Conservation (phyloP, 2,888 invertebrate genomes). For the Drosophila borealis region DNA sequence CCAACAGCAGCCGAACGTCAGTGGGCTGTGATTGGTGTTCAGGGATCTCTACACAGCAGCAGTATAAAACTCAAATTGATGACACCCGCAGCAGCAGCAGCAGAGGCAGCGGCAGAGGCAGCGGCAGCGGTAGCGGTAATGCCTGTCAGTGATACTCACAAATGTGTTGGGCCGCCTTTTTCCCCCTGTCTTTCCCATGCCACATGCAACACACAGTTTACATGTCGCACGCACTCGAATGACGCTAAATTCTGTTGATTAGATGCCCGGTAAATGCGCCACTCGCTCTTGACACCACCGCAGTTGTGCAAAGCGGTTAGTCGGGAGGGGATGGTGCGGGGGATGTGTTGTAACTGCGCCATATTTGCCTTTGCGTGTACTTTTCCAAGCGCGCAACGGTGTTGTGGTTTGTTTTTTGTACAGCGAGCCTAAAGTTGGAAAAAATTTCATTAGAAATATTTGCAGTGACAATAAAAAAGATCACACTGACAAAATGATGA, state of each 20-base stretch:
- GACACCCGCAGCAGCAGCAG: constrained; percentile 65
- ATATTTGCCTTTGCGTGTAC: constrained; percentile 34
- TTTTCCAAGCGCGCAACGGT: constrained; percentile 20
- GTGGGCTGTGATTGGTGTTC: background rate
- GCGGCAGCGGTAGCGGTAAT: constrained; percentile 10
- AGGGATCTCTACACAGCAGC: constrained; percentile 3
- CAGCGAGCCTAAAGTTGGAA: background rate
- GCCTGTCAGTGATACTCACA: constrained; percentile 73
- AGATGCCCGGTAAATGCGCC: constrained; percentile 64
- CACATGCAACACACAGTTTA: constrained; percentile 20
- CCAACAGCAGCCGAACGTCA: constrained; percentile 36
- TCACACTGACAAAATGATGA: too few species aligned
- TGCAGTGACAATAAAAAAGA: too few species aligned
- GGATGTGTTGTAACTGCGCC: constrained; percentile 5
- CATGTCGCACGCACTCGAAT: constrained; percentile 70
- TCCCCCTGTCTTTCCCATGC: background rate
- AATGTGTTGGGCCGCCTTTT: constrained; percentile 34
- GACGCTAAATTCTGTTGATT: constrained; percentile 79
- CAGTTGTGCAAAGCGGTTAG: background rate
- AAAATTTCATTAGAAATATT: constrained; percentile 11
- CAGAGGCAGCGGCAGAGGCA: constrained; percentile 14
- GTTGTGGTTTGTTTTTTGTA: constrained; percentile 4
- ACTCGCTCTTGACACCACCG: constrained; percentile 12
- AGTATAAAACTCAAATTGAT: constrained; percentile 72
- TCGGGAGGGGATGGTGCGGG: background rate